Evolutionary conservation across 2,113 vertebrate species (phyloP).

Genomic region (Tichodroma muraria): DNA sequence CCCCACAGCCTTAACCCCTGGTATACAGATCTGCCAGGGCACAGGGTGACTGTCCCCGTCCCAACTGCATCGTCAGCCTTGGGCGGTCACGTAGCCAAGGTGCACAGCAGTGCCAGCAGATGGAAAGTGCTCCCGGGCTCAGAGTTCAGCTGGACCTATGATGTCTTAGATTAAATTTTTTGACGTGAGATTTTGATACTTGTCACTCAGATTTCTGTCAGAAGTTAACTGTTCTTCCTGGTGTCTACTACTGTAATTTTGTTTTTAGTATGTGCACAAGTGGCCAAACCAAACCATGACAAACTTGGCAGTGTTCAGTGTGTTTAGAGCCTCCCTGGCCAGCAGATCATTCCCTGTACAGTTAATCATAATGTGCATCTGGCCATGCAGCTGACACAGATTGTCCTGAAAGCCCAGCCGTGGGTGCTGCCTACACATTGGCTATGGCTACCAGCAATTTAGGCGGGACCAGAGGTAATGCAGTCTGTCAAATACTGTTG

Average conservation of each 20-base stretch:
- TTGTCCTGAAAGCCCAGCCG: neutral
- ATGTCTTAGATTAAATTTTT: neutral
- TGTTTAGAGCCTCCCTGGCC: neutral
- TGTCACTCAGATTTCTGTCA: constrained; percentile 29
- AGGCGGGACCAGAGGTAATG: neutral
- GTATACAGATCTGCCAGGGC: neutral
- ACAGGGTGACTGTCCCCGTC: neutral
- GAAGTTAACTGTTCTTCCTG: neutral
- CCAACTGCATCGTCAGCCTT: neutral
- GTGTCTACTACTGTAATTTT: neutral
- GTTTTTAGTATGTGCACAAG: neutral
- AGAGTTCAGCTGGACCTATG: neutral
- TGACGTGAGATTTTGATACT: neutral
- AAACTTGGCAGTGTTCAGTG: neutral
- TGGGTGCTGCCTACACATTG: neutral
- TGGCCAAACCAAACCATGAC: neutral
- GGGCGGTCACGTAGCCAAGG: neutral
- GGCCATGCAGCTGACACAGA: neutral
- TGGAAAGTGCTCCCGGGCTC: neutral
- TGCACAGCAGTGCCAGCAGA: neutral
- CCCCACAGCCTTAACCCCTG: rapidly evolving
- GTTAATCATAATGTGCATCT: neutral
- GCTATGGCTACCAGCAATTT: neutral
- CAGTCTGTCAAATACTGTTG: neutral
- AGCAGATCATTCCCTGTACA: neutral